Base-by-base conservation (phyloP, 1,140 invertebrate species). In the Listronotus oregonensis region DNA sequence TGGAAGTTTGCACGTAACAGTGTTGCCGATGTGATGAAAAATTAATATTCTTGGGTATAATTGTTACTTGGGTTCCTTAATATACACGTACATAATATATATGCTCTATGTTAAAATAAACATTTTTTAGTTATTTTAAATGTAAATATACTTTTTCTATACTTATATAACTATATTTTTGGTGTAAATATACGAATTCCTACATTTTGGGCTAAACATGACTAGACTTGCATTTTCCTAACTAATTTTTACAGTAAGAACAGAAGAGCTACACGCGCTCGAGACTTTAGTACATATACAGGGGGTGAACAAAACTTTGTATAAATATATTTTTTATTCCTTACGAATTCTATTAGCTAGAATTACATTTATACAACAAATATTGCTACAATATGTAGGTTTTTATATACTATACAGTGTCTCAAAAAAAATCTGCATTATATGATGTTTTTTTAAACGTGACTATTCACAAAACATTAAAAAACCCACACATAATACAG, bases 201-300 rank as follows among this genome's bases (percentile, higher is more conserved):
- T 62, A 40, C n/a, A 21, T 31, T 62, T 62, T 52, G 46, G 37
- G 47, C 32, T 62, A 51, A n/a, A 50, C 31, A 34, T 62, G 59
- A 62, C 59, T 62, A 62, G 59, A 62, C 8, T 62, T 44, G 43
- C 44, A 27, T 59, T 15, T 51, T 51, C 50, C 27, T 27, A 44
- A 37, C 32, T 60, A 49, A 37, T 9, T 60, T 60, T 60, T 40
- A 15, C 40, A 31, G 6, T 10, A 50, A 18, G 18, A 50, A 57
- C 6, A 54, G 51, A 14, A 54, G 12, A 31, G 12, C 51, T 54
- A 17, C 18, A 46, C 14, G n/a, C 7, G n/a, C 44, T 15, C 14
- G 7, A 47, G 21, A n/a, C 14, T 6, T 47, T 47, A 47, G 44
- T 47, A 47, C 21, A 15, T 21, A 18, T 27, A 27, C 21, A 27